These are phyloP conservation scores for Aphis gossypii DNA, from an alignment of 1,140 invertebrate species.

Conservation along the genomic window DNA sequence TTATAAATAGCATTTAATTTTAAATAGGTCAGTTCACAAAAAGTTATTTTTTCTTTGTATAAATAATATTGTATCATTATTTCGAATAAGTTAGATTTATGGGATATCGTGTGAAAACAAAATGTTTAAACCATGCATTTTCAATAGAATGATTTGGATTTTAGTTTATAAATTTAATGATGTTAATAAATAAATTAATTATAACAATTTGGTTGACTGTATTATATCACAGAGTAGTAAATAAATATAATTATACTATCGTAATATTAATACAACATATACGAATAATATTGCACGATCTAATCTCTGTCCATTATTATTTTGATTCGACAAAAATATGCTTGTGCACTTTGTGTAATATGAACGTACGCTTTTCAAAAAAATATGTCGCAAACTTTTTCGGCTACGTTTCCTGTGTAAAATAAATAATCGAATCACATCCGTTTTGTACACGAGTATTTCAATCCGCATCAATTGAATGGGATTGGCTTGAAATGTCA, in stretches of 20 bases:
- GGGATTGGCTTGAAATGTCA: conserved; percentile 14
- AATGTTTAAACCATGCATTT: neutral
- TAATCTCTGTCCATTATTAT: neutral
- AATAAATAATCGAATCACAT: conserved; percentile 17
- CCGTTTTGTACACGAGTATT: neutral
- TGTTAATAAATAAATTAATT: neutral
- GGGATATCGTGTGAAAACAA: neutral
- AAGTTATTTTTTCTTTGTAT: neutral
- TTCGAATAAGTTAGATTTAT: neutral
- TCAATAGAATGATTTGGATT: neutral
- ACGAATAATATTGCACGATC: neutral
- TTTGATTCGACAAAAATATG: neutral
- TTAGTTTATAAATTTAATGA: neutral
- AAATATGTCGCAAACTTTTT: conserved; percentile 1
- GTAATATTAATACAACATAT: neutral
- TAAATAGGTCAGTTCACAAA: neutral
- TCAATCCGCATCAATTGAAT: conserved; percentile 2
- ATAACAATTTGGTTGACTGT: neutral
- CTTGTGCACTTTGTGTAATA: neutral
- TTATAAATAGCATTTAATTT: neutral
- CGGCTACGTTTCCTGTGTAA: neutral
- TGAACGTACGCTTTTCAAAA: neutral
- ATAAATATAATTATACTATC: neutral
- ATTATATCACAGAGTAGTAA: neutral
- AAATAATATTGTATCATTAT: neutral